Percentiles rank a stretch among this genome's conserved stretches.
Conservation (phyloP, 2,888 invertebrate species). For the Calliphora vomitoria region DNA sequence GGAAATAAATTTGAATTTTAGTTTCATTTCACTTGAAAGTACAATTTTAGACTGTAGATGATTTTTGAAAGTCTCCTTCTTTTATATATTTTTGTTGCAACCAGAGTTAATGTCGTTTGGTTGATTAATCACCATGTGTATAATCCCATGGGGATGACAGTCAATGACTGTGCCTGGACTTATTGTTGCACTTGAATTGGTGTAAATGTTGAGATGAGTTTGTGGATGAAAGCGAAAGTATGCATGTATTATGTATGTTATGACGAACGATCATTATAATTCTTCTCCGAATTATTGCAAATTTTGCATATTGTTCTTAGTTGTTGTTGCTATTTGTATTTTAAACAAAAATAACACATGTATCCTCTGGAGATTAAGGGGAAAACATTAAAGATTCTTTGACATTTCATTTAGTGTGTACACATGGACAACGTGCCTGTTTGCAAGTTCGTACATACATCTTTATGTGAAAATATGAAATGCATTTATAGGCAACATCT, state of each 20-base stretch:
- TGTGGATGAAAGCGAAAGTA: constrained; percentile 55
- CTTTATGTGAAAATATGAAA: constrained; percentile 2
- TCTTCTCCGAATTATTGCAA: constrained; percentile 38
- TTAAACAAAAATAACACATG: constrained; percentile 55
- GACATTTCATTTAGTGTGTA: constrained; percentile 43
- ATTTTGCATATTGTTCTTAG: constrained; percentile 55
- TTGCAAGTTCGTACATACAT: neutral
- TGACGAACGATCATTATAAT: neutral
- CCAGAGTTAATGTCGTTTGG: constrained; percentile 19
- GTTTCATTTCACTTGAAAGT: constrained; percentile 58
- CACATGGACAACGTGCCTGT: neutral
- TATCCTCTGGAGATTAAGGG: constrained; percentile 44
- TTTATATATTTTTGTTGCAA: constrained; percentile 56
- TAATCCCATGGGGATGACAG: constrained; percentile 55
- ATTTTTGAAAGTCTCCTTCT: constrained; percentile 13
- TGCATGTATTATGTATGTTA: neutral
- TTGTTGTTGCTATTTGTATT: neutral
- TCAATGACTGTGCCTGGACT: constrained; percentile 51
- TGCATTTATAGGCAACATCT: neutral
- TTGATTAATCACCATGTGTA: constrained; percentile 47
- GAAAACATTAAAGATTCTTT: constrained; percentile 63
- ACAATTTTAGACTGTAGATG: constrained; percentile 31
- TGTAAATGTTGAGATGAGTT: constrained; percentile 6
- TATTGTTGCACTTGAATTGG: constrained; percentile 66
- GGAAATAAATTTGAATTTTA: constrained; percentile 40